Evolutionary conservation across 2,888 invertebrate species (phyloP).

Genomic region (Camptogramma bilineatum): DNA sequence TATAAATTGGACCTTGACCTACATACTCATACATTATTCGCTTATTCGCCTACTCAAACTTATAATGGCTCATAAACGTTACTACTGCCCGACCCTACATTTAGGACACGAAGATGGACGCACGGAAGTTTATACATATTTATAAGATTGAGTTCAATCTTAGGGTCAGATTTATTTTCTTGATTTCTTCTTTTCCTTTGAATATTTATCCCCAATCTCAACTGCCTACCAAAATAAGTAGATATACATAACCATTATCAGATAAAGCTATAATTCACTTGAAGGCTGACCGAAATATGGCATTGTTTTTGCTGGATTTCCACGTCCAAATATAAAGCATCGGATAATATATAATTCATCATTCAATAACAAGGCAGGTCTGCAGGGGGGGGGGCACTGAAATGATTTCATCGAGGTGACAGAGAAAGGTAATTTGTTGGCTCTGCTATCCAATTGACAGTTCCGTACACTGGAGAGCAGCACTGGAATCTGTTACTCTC

Average conservation of each 20-base stretch:
- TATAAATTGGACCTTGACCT: slow-evolving; percentile 3
- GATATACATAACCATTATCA: slow-evolving; percentile 26
- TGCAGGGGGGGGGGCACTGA: slow-evolving; percentile 50
- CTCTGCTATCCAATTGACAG: slow-evolving; percentile 76
- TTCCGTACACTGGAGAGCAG: slow-evolving; percentile 66
- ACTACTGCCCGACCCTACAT: slow-evolving; percentile 1
- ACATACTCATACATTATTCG: neutral
- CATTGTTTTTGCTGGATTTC: slow-evolving; percentile 36
- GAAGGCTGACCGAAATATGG: slow-evolving; percentile 38
- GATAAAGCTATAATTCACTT: slow-evolving; percentile 37
- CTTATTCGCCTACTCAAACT: slow-evolving; percentile 5
- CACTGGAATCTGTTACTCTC: slow-evolving; percentile 68
- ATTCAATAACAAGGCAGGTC: slow-evolving; percentile 53
- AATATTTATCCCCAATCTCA: slow-evolving; percentile 34
- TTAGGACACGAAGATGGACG: slow-evolving; percentile 4
- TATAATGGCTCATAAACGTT: slow-evolving; percentile 5
- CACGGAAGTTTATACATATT: slow-evolving; percentile 23
- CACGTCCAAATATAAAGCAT: slow-evolving; percentile 36
- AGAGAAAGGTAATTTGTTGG: slow-evolving; percentile 66
- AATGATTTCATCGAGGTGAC: slow-evolving; percentile 67
- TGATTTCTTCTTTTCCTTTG: slow-evolving; percentile 38
- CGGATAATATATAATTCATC: slow-evolving; percentile 54
- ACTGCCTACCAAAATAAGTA: slow-evolving; percentile 26
- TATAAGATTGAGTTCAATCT: slow-evolving; percentile 30
- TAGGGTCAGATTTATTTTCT: slow-evolving; percentile 39